Base-by-base conservation (phyloP, 2,113 vertebrate genomes). In the Cheilinus undulatus region DNA sequence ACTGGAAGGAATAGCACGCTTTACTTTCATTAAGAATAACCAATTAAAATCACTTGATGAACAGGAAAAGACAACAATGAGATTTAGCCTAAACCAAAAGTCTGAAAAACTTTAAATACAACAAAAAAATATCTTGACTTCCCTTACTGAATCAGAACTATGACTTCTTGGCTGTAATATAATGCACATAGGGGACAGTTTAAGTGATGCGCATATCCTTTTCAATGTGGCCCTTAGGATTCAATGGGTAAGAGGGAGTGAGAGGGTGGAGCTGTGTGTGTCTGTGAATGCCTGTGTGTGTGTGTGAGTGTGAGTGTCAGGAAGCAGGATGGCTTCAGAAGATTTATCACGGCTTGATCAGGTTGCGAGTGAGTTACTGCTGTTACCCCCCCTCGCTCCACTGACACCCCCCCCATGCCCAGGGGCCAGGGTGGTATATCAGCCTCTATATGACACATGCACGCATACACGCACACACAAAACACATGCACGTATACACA, bases 261-360 rank as follows among this genome's bases (percentile, higher is more conserved):
- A 81, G 76, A 82, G 54, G 62, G 84, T 76, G 65, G 76, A 60
- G 60, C 34, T 36, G 38, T 50, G 48, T 60, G 50, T 26, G 61
- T 68, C 76, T 49, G 32, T 57, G 62, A 30, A 64, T 45, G 66
- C 51, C 67, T 50, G 79, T 52, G 50, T 38, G 45, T 43, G 69
- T 63, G 73, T 32, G 56, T 58, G 67, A 36, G 69, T 73, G 69
- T 49, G 66, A 38, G 78, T 74, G 58, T 78, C 75, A 87, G 88
- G 85, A 91, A 89, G 77, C 82, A 69, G 79, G 69, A 90, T 69
- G 80, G 89, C 89, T 88, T 82, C 76, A 78, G 86, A 82, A 89
- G 91, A 94, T 94, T 92, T 93, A 93, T 92, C 82, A 79, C 67
- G 83, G 78, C 89, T 92, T 92, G 92, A 93, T 94, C 93, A 93